Percentiles rank a stretch among this genome's conserved stretches.
These are phyloP conservation scores for Lathronympha strigana DNA, from an alignment of 2,888 invertebrate species.

Conservation along the genomic window DNA sequence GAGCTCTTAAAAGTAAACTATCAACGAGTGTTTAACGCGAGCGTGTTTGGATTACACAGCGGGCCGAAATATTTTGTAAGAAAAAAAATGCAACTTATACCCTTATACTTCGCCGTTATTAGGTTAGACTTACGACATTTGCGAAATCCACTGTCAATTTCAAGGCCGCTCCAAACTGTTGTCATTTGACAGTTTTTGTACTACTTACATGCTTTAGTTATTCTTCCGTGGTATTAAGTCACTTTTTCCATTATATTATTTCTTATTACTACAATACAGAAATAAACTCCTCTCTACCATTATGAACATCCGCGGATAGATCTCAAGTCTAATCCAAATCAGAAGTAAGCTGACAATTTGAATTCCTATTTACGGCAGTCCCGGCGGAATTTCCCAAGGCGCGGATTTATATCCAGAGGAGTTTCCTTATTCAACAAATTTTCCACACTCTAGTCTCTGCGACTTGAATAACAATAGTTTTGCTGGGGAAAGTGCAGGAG, in stretches of 20 bases:
- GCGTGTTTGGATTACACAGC: no score
- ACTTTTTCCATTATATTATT: background rate
- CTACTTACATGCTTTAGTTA: no score
- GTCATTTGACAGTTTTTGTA: no score
- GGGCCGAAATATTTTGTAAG: no score
- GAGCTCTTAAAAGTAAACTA: no score
- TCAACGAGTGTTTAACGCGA: no score
- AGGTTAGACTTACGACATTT: no score
- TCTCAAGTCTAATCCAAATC: slow-evolving; percentile 16
- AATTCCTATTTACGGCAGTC: slow-evolving; percentile 37
- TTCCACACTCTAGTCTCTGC: background rate
- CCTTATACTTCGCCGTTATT: no score
- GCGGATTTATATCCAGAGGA: background rate
- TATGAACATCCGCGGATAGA: background rate
- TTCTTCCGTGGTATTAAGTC: no score
- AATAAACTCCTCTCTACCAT: background rate
- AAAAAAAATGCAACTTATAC: no score
- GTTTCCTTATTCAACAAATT: background rate
- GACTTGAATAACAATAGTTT: background rate
- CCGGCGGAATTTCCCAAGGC: slow-evolving; percentile 28
- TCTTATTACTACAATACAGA: background rate
- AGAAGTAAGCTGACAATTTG: slow-evolving; percentile 31
- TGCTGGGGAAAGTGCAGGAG: background rate
- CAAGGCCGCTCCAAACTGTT: no score
- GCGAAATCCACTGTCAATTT: no score